phyloP scores from a whole-genome alignment of 2,113 vertebrate genomes.

The Erpornis zantholeuca region DNA sequence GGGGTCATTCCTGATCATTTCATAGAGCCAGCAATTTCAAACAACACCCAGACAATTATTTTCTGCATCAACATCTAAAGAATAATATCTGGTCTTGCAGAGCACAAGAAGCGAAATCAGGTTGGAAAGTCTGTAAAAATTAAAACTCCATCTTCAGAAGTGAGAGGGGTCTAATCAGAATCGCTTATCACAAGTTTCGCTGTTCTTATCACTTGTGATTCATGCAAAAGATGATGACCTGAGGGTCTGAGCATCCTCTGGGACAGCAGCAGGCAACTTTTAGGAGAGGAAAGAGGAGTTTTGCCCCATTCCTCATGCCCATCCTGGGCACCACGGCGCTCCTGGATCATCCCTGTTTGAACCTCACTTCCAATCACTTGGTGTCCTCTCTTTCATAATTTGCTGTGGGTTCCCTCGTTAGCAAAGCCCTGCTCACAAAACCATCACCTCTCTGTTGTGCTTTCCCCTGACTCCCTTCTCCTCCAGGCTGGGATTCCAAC shows the following conservation, averaged over 20 bases:
- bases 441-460: neutral
- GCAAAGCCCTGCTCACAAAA: neutral
- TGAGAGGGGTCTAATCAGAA: neutral
- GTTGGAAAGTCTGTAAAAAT: neutral
- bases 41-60: neutral
- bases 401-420: neutral
- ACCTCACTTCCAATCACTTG: neutral
- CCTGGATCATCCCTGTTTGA: neutral
- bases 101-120: neutral
- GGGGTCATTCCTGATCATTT: neutral
- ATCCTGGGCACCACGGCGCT: accelerated
- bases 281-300: neutral
- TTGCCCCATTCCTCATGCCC: neutral
- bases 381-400: neutral
- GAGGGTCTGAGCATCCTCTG: neutral
- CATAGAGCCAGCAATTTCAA: neutral
- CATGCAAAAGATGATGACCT: accelerated
- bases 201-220: neutral
- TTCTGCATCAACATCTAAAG: neutral
- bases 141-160: neutral
- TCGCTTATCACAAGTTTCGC: neutral
- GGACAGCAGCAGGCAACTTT: neutral
- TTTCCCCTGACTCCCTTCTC: neutral
- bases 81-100: neutral
- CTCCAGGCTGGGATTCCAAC: neutral